Evolutionary conservation across 2,888 invertebrate species (phyloP).

Genomic region (Tubiluchus corallicola): DNA sequence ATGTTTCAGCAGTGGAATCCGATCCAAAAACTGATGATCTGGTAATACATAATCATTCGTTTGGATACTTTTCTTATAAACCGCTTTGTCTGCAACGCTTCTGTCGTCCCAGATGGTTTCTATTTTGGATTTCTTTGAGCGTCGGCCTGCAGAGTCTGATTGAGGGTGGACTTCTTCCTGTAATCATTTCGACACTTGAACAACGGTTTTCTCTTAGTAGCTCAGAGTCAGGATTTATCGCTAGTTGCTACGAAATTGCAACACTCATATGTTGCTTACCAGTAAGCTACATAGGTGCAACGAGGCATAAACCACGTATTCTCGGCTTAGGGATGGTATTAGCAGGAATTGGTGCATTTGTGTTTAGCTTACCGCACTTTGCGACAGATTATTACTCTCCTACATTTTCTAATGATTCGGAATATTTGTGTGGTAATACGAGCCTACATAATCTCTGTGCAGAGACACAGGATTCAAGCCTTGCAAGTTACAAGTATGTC

Average conservation of each 20-base stretch:
- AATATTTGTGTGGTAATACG: no score
- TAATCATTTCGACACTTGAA: conserved; percentile 85
- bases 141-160: conserved; percentile 25
- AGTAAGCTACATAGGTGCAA: conserved; percentile 80
- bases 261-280: conserved; percentile 88
- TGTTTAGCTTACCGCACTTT: conserved; percentile 86
- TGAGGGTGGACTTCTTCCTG: conserved; percentile 27
- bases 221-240: conserved; percentile 74
- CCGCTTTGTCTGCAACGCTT: conserved; percentile 66
- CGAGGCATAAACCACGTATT: conserved; percentile 81
- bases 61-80: no score
- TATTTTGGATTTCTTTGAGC: conserved; percentile 24
- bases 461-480: no score
- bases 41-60: no score
- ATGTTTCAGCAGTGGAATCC: no score
- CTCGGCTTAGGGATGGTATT: conserved; percentile 80
- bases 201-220: conserved; percentile 80
- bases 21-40: no score
- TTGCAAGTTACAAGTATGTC: no score
- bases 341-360: conserved; percentile 78
- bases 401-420: no score
- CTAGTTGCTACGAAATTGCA: conserved; percentile 40
- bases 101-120: conserved; percentile 34
- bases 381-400: no score
- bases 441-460: no score